Conservation (phyloP, 1,140 invertebrate species). For the Euwallacea fornicatus region DNA sequence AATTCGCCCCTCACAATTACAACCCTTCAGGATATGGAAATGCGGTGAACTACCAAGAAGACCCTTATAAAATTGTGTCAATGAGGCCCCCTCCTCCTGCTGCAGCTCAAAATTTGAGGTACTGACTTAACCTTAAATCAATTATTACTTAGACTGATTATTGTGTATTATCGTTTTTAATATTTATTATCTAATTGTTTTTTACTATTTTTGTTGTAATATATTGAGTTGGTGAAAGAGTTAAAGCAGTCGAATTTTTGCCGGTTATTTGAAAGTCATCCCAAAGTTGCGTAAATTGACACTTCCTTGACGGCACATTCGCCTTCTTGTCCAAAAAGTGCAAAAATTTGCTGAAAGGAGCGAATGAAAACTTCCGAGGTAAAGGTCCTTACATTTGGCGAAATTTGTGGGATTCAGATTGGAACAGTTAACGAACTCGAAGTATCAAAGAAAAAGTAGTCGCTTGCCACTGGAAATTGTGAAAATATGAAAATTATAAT, state of each 20-base stretch:
- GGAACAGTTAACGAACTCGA: no score
- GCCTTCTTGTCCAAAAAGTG: no score
- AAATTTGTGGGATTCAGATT: no score
- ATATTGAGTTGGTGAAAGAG: not conserved
- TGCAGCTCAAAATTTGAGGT: constrained; percentile 10
- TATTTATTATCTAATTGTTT: constrained; percentile 2
- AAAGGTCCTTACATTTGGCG: no score
- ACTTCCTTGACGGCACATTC: no score
- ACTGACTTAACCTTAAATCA: not conserved
- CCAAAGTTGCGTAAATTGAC: no score
- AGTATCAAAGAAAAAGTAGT: no score
- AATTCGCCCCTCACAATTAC: not conserved
- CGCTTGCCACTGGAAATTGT: no score
- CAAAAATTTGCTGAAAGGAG: no score
- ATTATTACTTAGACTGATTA: constrained; percentile 1
- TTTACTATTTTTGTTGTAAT: not conserved
- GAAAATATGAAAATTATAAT: no score
- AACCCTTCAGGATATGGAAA: constrained; percentile 2
- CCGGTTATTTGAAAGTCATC: no score
- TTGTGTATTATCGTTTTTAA: not conserved
- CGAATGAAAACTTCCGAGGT: no score
- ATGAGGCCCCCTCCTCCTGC: constrained; percentile 29
- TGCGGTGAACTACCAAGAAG: not conserved
- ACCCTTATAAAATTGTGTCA: constrained; percentile 20
- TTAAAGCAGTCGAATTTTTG: not conserved